Evolutionary conservation across 2,113 vertebrate genomes (phyloP), one percentile per base, ranked within the genome.

Genomic region (Acrocephalus kingi): DNA sequence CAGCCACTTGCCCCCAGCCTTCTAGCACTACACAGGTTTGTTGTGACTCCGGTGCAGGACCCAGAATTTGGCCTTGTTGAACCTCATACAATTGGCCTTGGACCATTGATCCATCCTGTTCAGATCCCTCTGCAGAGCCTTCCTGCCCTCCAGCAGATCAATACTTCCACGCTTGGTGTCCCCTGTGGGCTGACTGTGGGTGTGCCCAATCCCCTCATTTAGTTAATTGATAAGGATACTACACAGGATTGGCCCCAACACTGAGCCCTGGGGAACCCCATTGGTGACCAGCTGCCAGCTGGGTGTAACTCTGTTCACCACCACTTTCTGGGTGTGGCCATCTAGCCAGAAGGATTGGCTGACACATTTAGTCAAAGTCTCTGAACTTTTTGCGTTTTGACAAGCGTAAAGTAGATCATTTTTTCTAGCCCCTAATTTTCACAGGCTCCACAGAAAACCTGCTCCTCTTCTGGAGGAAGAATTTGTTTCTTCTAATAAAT

Each of bases 1-100:
- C 59, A 45, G 18, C 5, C 37, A 73, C 45, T 51, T 45, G 17
- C 5, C 39, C 31, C 16, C 9, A 39, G 33, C 11, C 8, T 24
- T 75, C 16, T 8, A 30, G 46, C 1, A 0, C 63, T 35, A 8
- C 5, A 7, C 3, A 5, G 20, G 54, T 18, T 23, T 61, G 28
- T 41, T 75, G 54, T 39, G 16, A 68, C 19, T 13, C 69, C 68
- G 2, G n/a, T 23, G 30, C 39, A 61, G 48, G 20, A 61, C 14
- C 7, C 11, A 16, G 17, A 11, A 43, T 11, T 7, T 64, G 24
- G 35, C 59, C 20, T 54, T 54, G 28, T 30, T 61, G 61, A 54
- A 68, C 33, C 11, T 67, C 13, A 9, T 46, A 23, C 20, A 7
- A 10, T 1, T 75, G 39, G 6, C 54, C 24, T 46, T 28, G 9